Base-by-base conservation (phyloP, 2,113 vertebrate genomes). In the Chloebia gouldiae region DNA sequence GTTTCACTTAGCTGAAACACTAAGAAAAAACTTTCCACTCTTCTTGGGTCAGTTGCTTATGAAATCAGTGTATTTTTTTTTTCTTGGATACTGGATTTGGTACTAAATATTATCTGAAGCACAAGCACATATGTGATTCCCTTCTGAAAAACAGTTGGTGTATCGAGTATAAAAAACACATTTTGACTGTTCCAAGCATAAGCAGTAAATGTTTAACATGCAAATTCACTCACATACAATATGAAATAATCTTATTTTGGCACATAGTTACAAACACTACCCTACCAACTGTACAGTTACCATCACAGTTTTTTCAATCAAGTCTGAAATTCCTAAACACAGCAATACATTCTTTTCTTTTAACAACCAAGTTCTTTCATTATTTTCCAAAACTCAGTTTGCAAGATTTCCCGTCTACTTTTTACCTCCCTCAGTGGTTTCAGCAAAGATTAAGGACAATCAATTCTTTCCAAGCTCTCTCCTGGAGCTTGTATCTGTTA, bases 401-500 rank as follows among this genome's bases (percentile, higher is more conserved):
- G 92, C 82, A 93, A 92, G 42, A 83, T 70, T 93, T 88, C 56
- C 76, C 78, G 37, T 56, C 86, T 92, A 88, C 39, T 94, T 97
- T 95, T 92, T 83, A 77, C 85, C 63, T 93, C 92, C 81, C 87
- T 86, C 4, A 13, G n/a, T 83, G 75, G 68, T 91, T 95, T 94
- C 93, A 93, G 87, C 68, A 96, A 86, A 95, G 79, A 80, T 87
- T 94, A 96, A 90, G 88, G 71, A 83, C 50, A 93, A 92, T 35
- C 79, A 90, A 17, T 86, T 96, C 59, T 83, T 86, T 86, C 85
- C 85, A 94, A 96, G 76, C 85, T 75, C 95, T 64, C 63, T 81
- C 88, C 88, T 90, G 88, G 88, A 96, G 79, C 82, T 75, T 94
- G 47, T 86, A 65, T 76, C 64, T 86, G 77, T 92, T 92, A 95